A percentile compares a stretch with the other conserved stretches of the same genome.
Evolutionary conservation across 2,797 vertebrate species (phyloP).

Genomic region (Cyprinella venusta): DNA sequence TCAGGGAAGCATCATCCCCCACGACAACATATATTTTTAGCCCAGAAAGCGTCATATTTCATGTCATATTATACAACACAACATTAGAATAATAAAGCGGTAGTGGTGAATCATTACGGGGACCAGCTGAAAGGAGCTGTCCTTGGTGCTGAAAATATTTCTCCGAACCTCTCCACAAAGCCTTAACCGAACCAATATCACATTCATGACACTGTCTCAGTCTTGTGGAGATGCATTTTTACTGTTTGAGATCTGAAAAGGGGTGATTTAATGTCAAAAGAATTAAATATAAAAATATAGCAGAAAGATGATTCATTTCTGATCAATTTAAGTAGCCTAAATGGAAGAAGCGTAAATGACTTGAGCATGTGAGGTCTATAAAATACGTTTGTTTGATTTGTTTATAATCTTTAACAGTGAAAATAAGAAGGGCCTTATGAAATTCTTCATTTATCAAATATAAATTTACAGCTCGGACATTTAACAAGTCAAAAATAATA

Average conservation of each 20-base stretch:
- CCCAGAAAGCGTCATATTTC: not conserved
- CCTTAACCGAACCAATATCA: not conserved
- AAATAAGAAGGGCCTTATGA: too few relatives aligned
- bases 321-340: too few relatives aligned
- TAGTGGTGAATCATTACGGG: too few relatives aligned
- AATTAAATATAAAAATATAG: not conserved
- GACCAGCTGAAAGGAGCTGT: not conserved
- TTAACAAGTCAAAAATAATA: too few relatives aligned
- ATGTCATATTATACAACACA: not conserved
- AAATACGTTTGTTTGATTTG: too few relatives aligned
- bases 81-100: not conserved
- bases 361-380: not conserved
- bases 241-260: not conserved
- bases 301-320: not conserved
- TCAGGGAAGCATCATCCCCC: not conserved
- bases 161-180: not conserved
- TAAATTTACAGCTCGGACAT: too few relatives aligned
- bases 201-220: not conserved
- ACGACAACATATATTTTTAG: not conserved
- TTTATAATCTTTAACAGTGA: too few relatives aligned
- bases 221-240: not conserved
- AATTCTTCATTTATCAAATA: too few relatives aligned
- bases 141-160: constrained; percentile 32
- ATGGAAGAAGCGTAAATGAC: not conserved
- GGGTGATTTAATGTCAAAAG: not conserved